phyloP scores from a whole-genome alignment of 2,888 invertebrate species.

The Eutolmus rufibarbis region DNA sequence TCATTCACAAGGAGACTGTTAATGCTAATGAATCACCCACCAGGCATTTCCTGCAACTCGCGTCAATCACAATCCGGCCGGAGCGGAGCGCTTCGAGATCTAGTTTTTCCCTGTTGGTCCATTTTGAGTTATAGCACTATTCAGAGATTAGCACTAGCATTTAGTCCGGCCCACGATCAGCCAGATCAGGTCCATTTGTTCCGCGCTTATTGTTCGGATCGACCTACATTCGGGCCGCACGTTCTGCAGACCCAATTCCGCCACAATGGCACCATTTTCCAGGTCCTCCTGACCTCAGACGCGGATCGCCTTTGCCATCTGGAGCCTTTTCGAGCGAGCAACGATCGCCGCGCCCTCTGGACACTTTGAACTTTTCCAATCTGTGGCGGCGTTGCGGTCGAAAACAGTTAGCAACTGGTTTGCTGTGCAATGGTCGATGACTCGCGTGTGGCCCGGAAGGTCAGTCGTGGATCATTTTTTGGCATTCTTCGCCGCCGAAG shows the following conservation, averaged over 20 bases:
- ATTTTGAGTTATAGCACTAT: constrained; percentile 14
- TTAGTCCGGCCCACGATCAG: constrained; percentile 24
- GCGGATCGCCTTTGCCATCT: not conserved
- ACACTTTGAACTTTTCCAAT: constrained; percentile 6
- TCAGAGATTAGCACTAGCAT: constrained; percentile 26
- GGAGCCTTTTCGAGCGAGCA: not conserved
- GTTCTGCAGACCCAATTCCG: constrained; percentile 10
- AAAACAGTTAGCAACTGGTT: constrained; percentile 38
- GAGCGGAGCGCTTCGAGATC: not conserved
- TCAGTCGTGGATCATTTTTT: constrained; percentile 38
- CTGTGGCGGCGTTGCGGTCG: not conserved
- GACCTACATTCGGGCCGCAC: constrained; percentile 4
- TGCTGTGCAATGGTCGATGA: constrained; percentile 31
- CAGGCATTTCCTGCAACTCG: constrained; percentile 14
- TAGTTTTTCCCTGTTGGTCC: constrained; percentile 1
- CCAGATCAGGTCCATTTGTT: constrained; percentile 8
- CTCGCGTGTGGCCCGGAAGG: constrained; percentile 30
- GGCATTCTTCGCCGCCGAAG: constrained; percentile 25
- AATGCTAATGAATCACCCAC: constrained; percentile 27
- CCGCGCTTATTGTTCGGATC: constrained; percentile 18
- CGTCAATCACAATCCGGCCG: constrained; percentile 27
- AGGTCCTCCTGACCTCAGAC: constrained; percentile 21
- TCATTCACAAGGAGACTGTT: constrained; percentile 12
- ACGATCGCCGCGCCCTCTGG: not conserved
- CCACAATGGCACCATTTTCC: not conserved